Evolutionary conservation across 2,797 vertebrate genomes (phyloP), one percentile per base, ranked within the genome.

Genomic region (Myotis planiceps): DNA sequence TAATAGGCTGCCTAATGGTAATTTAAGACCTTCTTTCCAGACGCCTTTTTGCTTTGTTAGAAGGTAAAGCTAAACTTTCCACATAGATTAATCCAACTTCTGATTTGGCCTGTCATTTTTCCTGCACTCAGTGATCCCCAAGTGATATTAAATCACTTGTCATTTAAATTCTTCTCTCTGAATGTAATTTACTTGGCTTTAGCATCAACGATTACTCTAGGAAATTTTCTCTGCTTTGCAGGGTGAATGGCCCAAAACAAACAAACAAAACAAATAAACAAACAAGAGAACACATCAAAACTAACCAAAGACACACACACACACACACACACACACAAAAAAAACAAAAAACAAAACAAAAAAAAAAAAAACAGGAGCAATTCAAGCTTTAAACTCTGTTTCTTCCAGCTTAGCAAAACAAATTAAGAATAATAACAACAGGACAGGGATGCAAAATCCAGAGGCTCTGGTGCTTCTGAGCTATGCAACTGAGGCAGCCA

Each of bases 91-190:
- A 88, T 37, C 68, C 85, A 83, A 68, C n/a, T 86, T 80, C 68
- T 55, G 58, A 63, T 91, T 53, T 45, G 25, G n/a, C 9, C 71
- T 86, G 34, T 76, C 47, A 89, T 37, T 72, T 93, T 83, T 58
- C 60, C 34, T 83, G 21, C 1, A 65, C 37, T 79, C 83, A 74
- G 68, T 78, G 55, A 87, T 92, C 66, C 60, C 89, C 72, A 81
- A 34, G 27, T 21, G 29, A 86, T 72, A 71, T 47, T 89, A 94
- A 81, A 80, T 87, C 89, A 42, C 42, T 42, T 93, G 63, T 84
- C 76, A 96, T 81, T 90, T 94, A 95, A 93, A 94, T 87, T 90
- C 78, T 82, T 83, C 83, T 95, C 76, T 90, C 80, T 72, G 42
- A 63, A 69, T 74, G 66, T 93, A 82, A 87, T 96, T 95, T 96